Percentiles rank a stretch among this genome's conserved stretches.
Conservation (phyloP, 2,888 invertebrate genomes). For the Pristionchus exspectatus region DNA sequence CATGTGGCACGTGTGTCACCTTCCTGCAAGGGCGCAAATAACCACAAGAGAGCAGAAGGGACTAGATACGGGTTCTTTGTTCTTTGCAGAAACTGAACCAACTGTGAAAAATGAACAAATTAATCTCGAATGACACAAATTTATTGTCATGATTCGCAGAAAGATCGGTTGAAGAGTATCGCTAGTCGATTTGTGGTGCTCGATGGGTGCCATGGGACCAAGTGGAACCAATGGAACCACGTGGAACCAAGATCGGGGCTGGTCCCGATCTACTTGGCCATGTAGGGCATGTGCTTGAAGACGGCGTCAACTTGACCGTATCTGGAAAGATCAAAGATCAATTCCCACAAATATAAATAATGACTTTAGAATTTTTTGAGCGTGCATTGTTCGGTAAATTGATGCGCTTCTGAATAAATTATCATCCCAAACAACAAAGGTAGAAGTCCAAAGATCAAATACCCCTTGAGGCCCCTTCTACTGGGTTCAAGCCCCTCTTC, state of each 20-base stretch:
- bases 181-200: not conserved
- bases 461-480: not conserved
- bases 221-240: not conserved
- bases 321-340: slow-evolving; percentile 50
- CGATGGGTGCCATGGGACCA: not conserved
- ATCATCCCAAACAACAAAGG: no score
- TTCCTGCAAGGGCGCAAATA: no score
- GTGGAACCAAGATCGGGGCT: not conserved
- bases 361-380: no score
- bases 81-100: no score
- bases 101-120: no score
- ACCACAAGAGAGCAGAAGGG: no score
- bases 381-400: no score
- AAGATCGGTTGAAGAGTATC: not conserved
- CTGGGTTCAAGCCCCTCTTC: no score
- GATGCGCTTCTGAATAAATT: no score
- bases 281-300: slow-evolving; percentile 48
- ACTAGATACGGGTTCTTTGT: no score
- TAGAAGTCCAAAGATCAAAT: no score
- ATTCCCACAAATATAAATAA: not conserved
- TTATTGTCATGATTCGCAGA: slow-evolving; percentile 30
- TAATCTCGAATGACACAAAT: slow-evolving; percentile 11
- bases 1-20: no score
- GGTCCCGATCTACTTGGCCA: slow-evolving; percentile 4
- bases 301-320: not conserved